phyloP scores from a whole-genome alignment of 2,888 invertebrate genomes.

The Megamerina dolium region DNA sequence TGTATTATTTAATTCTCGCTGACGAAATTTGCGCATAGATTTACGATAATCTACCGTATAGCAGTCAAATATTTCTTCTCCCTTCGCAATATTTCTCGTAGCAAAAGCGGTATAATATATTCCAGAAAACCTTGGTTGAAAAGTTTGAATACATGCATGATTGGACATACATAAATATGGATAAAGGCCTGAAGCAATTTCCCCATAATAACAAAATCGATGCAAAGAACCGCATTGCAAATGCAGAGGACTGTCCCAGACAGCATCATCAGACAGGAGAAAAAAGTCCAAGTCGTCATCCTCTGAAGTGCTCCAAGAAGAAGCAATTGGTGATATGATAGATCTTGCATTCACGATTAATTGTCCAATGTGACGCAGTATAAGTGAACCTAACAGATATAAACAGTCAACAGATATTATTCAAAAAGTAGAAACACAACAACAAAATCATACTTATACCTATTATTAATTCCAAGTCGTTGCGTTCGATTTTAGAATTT shows the following conservation, averaged over 20 bases:
- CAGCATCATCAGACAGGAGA: conserved; percentile 22
- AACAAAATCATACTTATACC: conserved; percentile 6
- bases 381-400: conserved; percentile 61
- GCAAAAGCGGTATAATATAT: conserved; percentile 66
- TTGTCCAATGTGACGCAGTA: conserved; percentile 74
- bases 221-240: conserved; percentile 31
- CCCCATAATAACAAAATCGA: conserved; percentile 37
- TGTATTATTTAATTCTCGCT: conserved; percentile 58
- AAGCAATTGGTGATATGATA: conserved; percentile 6
- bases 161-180: conserved; percentile 87
- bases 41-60: conserved; percentile 74
- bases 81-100: conserved; percentile 56
- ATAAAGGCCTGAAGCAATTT: conserved; percentile 74
- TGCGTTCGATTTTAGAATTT: conserved; percentile 30
- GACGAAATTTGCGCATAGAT: conserved; percentile 57
- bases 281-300: conserved; percentile 17
- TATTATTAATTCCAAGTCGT: conserved; percentile 46
- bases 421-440: neutral
- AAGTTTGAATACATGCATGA: conserved; percentile 83
- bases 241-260: conserved; percentile 34
- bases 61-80: conserved; percentile 75
- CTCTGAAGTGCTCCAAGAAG: neutral
- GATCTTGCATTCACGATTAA: conserved; percentile 66
- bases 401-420: neutral
- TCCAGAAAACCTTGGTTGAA: conserved; percentile 69